Evolutionary conservation across 2,797 vertebrate genomes (phyloP).

Genomic region (Gambelia wislizenii): DNA sequence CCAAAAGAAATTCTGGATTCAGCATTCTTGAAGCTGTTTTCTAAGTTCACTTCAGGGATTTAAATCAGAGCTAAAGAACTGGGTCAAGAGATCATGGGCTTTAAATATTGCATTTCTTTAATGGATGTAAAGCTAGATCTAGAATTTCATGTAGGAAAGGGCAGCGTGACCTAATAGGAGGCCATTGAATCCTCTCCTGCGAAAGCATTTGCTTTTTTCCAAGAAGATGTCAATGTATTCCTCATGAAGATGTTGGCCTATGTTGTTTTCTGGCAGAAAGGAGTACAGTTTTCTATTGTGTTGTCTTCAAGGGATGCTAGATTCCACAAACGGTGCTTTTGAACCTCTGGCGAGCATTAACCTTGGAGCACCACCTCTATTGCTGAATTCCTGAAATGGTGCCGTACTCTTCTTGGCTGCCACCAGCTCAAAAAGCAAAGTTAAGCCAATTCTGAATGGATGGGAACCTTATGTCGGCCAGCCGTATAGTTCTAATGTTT

Average conservation of each 20-base stretch:
- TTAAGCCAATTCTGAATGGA: background rate
- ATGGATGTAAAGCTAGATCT: background rate
- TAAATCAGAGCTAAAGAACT: background rate
- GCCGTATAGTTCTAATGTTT: conserved; percentile 48
- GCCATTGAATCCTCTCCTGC: background rate
- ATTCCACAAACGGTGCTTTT: background rate
- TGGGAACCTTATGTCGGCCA: conserved; percentile 36
- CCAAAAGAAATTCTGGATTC: background rate
- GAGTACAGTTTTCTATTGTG: background rate
- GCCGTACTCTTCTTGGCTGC: background rate
- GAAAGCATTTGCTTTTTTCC: background rate
- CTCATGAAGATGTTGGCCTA: background rate
- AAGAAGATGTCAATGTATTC: background rate
- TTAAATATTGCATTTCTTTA: background rate
- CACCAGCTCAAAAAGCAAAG: background rate
- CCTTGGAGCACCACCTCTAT: background rate
- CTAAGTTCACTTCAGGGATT: no score
- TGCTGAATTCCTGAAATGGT: background rate
- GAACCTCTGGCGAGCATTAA: accelerated
- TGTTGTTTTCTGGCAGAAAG: background rate
- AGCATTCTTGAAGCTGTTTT: background rate
- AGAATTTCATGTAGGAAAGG: background rate
- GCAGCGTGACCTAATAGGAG: background rate
- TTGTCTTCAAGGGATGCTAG: background rate
- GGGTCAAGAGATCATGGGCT: background rate